phyloP scores from a whole-genome alignment of 2,797 vertebrate species.

The Lithobates pipiens region DNA sequence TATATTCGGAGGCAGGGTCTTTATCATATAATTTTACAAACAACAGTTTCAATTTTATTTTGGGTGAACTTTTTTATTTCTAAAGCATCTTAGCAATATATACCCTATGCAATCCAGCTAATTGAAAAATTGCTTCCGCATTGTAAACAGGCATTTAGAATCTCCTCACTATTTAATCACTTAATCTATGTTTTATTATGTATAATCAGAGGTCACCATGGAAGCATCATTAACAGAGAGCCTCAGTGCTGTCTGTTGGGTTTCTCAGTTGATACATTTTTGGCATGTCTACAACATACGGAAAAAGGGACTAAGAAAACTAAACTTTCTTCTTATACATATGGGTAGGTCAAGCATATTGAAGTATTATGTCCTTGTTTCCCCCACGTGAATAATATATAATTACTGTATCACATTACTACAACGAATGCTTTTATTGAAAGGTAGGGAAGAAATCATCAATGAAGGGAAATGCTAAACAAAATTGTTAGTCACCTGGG shows the following conservation, averaged over 20 bases:
- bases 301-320: constrained; percentile 44
- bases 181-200: background rate
- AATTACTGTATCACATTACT: constrained; percentile 43
- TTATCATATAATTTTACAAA: background rate
- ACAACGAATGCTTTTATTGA: constrained; percentile 45
- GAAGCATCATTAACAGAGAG: background rate
- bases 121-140: background rate
- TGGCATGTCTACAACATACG: constrained; percentile 45
- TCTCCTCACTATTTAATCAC: background rate
- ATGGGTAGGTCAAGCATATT: constrained; percentile 38
- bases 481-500: constrained; percentile 67
- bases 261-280: constrained; percentile 21
- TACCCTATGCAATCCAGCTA: background rate
- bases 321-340: constrained; percentile 19
- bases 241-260: constrained; percentile 2
- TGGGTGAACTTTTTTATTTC: background rate
- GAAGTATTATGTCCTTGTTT: constrained; percentile 36
- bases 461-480: constrained; percentile 63
- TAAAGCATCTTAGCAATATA: background rate
- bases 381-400: constrained; percentile 38
- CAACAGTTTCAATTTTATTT: too few species aligned
- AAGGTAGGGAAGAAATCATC: constrained; percentile 61
- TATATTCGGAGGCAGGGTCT: background rate
- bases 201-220: constrained; percentile 6
- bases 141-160: background rate